Base-by-base conservation (phyloP, 2,888 invertebrate genomes). In the Zygaena filipendulae region DNA sequence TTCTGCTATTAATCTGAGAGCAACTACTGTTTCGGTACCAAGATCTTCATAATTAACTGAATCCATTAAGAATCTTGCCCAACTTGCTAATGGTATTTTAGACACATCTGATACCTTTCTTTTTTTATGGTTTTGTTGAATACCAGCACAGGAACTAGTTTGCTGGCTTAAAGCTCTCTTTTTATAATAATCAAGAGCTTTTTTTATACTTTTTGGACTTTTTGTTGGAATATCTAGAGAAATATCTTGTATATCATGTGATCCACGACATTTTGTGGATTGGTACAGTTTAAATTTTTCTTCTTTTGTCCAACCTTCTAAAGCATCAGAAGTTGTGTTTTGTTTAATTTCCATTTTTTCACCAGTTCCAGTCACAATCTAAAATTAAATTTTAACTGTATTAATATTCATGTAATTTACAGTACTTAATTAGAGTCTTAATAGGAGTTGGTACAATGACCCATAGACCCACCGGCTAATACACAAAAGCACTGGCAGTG, bases 1-100 rank as follows among this genome's bases (percentile, higher is more conserved):
- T 7, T 74, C 62, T n/a, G 71, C 72, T 13, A 80, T 67, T 9
- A 72, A 38, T 11, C 69, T 49, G 2, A 80, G 28, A 1, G 70
- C 71, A 5, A 52, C 48, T 2, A 60, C 42, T 2, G 53, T 60
- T 28, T 74, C 71, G 1, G 70, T 71, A 20, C 55, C 48, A 2
- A 70, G 49, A 1, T 70, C 61, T 9, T 53, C 49, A 13, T 44
- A 58, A 2, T 32, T 38, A n/a, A 58, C 36, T 2, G 46, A 40
- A 19, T 70, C 59, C 7, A 55, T 57, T 14, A 77, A 42, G 19
- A 59, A 30, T 32, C 63, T 59, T 1, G 68, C 61, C 75, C 75
- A 75, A 13, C 44, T 43, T 3, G 54, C 45, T 16, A 74, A 32
- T 1, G 74, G 71, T 6, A 56, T 43, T 2, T 47, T 38, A 1